Percentiles rank a stretch among this genome's conserved stretches.
Conservation (phyloP, 2,888 invertebrate genomes). For the Odontocolon sp. region DNA sequence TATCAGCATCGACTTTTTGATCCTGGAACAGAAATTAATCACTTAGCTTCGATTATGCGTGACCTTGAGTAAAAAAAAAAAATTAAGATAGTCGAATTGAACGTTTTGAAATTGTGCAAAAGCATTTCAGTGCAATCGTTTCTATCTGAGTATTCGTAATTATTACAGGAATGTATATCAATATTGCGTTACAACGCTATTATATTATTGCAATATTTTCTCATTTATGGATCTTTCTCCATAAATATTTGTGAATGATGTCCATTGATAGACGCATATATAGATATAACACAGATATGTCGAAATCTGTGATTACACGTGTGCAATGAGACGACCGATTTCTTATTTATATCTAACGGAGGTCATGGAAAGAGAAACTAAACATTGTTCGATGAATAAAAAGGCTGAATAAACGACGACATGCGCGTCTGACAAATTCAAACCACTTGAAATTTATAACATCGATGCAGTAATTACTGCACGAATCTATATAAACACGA, state of each 20-base stretch:
- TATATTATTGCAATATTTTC: too few relatives aligned
- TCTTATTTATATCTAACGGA: neutral
- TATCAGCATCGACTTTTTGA: conserved; percentile 29
- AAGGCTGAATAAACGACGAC: neutral
- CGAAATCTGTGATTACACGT: too few relatives aligned
- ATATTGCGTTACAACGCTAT: too few relatives aligned
- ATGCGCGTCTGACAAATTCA: neutral
- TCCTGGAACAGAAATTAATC: neutral
- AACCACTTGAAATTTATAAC: neutral
- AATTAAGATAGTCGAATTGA: too few relatives aligned
- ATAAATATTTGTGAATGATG: too few relatives aligned
- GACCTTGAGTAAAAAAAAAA: neutral
- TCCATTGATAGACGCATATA: neutral
- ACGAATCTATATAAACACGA: neutral
- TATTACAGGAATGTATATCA: too few relatives aligned
- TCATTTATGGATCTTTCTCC: too few relatives aligned
- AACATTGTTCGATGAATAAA: neutral
- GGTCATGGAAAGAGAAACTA: conserved; percentile 34
- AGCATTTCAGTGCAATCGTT: too few relatives aligned
- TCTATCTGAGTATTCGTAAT: too few relatives aligned
- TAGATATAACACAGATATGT: too few relatives aligned
- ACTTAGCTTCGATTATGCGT: neutral
- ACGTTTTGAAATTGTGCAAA: neutral
- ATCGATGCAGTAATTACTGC: too few relatives aligned
- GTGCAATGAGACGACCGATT: neutral